These are phyloP conservation scores for Acutogordius australiensis DNA, from an alignment of 2,888 invertebrate species.

Conservation along the genomic window DNA sequence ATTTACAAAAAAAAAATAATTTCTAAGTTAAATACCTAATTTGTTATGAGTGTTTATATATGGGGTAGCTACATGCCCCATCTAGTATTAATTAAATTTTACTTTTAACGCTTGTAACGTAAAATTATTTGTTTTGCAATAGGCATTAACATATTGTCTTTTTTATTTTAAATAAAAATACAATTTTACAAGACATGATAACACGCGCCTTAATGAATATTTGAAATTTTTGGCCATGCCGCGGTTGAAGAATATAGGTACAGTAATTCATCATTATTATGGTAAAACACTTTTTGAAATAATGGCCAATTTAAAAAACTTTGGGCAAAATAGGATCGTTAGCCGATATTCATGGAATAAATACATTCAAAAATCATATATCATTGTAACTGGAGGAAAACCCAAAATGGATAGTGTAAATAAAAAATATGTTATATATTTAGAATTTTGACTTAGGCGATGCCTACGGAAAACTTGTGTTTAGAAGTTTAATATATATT, in stretches of 20 bases:
- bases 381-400: neutral
- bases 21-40: no score
- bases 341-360: neutral
- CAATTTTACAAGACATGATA: no score
- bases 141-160: no score
- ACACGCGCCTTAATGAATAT: neutral
- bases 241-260: neutral
- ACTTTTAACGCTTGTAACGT: no score
- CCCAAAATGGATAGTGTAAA: neutral
- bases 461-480: neutral
- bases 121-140: no score
- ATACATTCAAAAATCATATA: neutral
- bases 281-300: conserved; percentile 3
- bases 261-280: neutral
- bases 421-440: no score
- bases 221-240: neutral
- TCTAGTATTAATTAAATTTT: no score
- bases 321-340: neutral
- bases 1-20: no score
- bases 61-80: no score
- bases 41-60: no score
- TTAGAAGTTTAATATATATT: neutral
- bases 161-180: no score
- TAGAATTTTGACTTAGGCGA: neutral
- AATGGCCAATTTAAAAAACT: neutral